Conservation (phyloP, 2,113 vertebrate species). For the Solea solea region DNA sequence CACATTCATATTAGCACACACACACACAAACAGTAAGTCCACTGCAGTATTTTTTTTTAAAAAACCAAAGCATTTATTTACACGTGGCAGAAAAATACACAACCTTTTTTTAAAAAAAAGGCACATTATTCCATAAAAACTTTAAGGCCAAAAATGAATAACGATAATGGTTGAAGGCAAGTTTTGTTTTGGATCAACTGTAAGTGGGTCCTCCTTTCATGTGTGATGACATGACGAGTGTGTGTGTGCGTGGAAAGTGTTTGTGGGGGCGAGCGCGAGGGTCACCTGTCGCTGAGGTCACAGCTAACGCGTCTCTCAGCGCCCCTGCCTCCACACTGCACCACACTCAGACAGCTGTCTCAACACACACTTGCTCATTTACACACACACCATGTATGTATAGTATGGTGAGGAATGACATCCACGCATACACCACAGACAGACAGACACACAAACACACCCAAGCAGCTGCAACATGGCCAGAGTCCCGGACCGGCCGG, state of each 20-base stretch:
- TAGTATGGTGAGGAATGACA: slow-evolving; percentile 81
- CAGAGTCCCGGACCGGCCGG: slow-evolving; percentile 81
- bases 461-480: slow-evolving; percentile 79
- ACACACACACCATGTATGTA: slow-evolving; percentile 74
- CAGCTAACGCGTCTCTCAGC: slow-evolving; percentile 75
- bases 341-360: slow-evolving; percentile 81
- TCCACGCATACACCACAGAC: slow-evolving; percentile 53
- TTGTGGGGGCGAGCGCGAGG: slow-evolving; percentile 6
- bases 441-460: slow-evolving; percentile 62
- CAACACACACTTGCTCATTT: slow-evolving; percentile 64
- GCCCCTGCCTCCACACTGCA: slow-evolving; percentile 66
- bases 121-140: slow-evolving; percentile 34
- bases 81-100: slow-evolving; percentile 49
- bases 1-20: slow-evolving; percentile 12
- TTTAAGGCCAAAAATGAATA: slow-evolving; percentile 7
- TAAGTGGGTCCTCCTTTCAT: slow-evolving; percentile 43
- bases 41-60: slow-evolving; percentile 5
- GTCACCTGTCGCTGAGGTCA: slow-evolving; percentile 74
- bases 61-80: slow-evolving; percentile 74
- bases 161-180: slow-evolving; percentile 8
- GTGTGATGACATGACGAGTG: slow-evolving; percentile 18
- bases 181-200: slow-evolving; percentile 58
- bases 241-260: slow-evolving; percentile 10
- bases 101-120: slow-evolving; percentile 13
- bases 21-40: slow-evolving; percentile 7